Conservation (phyloP, 2,888 invertebrate genomes). For the Agonopterix alstromeriana region DNA sequence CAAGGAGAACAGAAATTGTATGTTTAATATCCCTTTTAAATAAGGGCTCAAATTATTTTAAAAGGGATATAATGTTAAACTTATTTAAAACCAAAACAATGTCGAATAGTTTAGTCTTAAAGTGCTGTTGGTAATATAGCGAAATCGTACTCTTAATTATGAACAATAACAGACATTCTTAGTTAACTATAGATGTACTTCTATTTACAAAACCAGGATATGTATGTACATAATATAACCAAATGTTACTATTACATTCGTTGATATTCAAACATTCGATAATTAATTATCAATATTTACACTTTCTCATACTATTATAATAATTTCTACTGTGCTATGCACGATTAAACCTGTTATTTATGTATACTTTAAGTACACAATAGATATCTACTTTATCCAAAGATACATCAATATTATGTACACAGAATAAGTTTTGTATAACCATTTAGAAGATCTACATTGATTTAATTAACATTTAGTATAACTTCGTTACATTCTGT, state of each 20-base stretch:
- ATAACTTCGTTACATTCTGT: slow-evolving; percentile 11
- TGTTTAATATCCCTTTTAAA: slow-evolving; percentile 70
- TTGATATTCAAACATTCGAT: slow-evolving; percentile 42
- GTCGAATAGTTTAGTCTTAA: slow-evolving; percentile 5
- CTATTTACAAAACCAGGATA: slow-evolving; percentile 53
- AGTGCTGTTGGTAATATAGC: slow-evolving; percentile 21
- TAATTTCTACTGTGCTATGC: slow-evolving; percentile 46
- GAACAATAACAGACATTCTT: no score
- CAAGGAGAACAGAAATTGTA: slow-evolving; percentile 23
- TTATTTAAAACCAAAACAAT: slow-evolving; percentile 18
- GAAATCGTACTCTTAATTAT: neutral
- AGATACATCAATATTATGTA: slow-evolving; percentile 2
- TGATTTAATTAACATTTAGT: slow-evolving; percentile 10
- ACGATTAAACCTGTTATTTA: slow-evolving; percentile 29
- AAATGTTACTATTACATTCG: slow-evolving; percentile 28
- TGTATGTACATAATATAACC: slow-evolving; percentile 44
- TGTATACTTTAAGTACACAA: slow-evolving; percentile 27
- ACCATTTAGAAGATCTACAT: slow-evolving; percentile 3
- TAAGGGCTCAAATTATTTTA: slow-evolving; percentile 74
- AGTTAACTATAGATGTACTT: slow-evolving; percentile 9
- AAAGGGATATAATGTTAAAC: slow-evolving; percentile 55
- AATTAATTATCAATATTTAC: slow-evolving; percentile 35
- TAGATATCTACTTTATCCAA: slow-evolving; percentile 5
- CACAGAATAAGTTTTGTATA: neutral
- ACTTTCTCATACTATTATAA: slow-evolving; percentile 17